Conservation (phyloP, 2,113 vertebrate species). For the Ramphastos sulfuratus region DNA sequence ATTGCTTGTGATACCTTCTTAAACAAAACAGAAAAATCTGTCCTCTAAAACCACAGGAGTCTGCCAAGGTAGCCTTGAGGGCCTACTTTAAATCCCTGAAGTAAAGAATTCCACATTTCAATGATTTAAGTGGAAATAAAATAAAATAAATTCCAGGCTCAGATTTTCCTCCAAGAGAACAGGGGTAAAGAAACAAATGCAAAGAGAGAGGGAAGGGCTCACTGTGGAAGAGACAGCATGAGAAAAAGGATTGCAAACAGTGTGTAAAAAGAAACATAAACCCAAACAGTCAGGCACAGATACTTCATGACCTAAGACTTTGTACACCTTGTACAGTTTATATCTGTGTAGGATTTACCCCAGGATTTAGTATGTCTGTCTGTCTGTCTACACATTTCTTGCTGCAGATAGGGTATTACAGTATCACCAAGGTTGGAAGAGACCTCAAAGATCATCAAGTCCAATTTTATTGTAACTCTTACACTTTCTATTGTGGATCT, state of each 20-base stretch:
- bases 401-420: neutral
- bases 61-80: slow-evolving; percentile 71
- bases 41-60: slow-evolving; percentile 41
- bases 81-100: slow-evolving; percentile 64
- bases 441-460: too few species aligned
- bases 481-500: neutral
- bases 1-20: slow-evolving; percentile 69
- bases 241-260: neutral
- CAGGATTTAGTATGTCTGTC: neutral
- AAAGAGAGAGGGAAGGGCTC: neutral
- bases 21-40: slow-evolving; percentile 70
- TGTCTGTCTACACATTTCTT: neutral
- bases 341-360: neutral
- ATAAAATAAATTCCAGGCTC: slow-evolving; percentile 49
- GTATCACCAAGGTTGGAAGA: too few species aligned
- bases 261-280: neutral
- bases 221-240: neutral
- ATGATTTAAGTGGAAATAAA: slow-evolving; percentile 61
- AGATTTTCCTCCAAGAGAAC: slow-evolving; percentile 1
- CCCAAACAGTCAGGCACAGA: neutral
- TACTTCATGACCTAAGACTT: neutral
- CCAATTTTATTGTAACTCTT: too few species aligned
- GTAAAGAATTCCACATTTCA: slow-evolving; percentile 59
- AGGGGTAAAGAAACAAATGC: neutral
- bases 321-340: rapidly evolving